phyloP scores from a whole-genome alignment of 1,140 invertebrate genomes.

The Neodiprion virginianus region DNA sequence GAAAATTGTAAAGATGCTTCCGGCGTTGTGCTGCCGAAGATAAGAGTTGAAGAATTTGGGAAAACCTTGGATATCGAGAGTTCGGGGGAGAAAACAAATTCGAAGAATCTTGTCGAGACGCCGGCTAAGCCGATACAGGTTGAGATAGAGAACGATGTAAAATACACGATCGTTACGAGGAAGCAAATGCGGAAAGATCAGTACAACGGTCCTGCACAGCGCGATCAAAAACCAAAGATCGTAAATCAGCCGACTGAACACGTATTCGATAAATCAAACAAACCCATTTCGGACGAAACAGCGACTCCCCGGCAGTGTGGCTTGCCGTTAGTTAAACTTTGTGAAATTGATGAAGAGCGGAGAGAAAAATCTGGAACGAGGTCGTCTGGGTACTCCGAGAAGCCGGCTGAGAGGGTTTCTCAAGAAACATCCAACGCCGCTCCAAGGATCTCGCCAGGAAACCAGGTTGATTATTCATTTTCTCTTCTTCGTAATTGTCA shows the following conservation, averaged over 20 bases:
- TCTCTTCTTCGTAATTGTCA: background rate
- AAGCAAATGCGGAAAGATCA: background rate
- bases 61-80: background rate
- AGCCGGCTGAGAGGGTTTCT: background rate
- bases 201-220: background rate
- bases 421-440: background rate
- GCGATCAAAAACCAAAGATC: background rate
- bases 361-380: background rate
- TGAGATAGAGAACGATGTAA: conserved; percentile 14
- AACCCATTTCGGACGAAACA: background rate
- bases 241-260: background rate
- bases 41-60: background rate
- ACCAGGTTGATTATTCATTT: background rate
- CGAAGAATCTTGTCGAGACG: conserved; percentile 8
- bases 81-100: background rate
- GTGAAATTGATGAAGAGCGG: background rate
- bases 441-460: background rate
- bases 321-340: background rate
- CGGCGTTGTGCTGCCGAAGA: background rate
- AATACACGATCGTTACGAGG: conserved; percentile 10
- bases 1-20: conserved; percentile 37
- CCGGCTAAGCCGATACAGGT: background rate
- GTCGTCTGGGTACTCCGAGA: no score
- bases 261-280: background rate
- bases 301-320: background rate